Evolutionary conservation across 2,113 vertebrate genomes (phyloP).

Genomic region (Progne subis): DNA sequence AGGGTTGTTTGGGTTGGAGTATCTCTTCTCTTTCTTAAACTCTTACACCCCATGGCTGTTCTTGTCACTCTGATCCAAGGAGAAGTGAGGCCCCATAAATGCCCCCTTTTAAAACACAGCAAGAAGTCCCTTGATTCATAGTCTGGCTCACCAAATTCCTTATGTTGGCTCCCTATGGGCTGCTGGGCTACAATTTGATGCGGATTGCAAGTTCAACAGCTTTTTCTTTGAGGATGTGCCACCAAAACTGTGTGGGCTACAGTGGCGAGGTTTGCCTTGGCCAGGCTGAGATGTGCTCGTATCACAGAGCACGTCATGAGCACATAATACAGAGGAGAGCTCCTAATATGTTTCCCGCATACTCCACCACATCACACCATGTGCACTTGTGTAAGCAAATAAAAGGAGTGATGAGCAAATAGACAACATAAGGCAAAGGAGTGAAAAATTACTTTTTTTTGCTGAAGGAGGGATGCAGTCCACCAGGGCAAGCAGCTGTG

Average conservation of each 20-base stretch:
- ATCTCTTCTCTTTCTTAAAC: neutral
- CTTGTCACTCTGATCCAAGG: neutral
- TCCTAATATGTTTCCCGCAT: accelerated
- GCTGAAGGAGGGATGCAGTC: neutral
- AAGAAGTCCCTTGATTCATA: neutral
- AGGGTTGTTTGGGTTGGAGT: neutral
- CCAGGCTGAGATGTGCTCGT: neutral
- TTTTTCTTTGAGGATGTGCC: neutral
- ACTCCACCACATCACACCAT: neutral
- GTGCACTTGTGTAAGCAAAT: neutral
- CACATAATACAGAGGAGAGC: neutral
- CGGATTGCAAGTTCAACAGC: neutral
- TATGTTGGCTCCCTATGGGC: accelerated
- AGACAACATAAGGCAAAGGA: neutral
- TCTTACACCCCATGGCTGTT: neutral
- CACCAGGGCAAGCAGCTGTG: neutral
- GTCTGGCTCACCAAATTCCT: neutral
- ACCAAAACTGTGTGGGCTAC: neutral
- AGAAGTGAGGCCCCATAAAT: neutral
- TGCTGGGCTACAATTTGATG: neutral
- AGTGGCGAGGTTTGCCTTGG: neutral
- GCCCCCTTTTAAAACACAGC: accelerated
- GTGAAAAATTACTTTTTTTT: neutral
- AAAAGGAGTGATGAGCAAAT: neutral
- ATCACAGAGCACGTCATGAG: neutral